These are phyloP conservation scores for Hafferia zeledoni DNA, from an alignment of 2,797 vertebrate species.

Conservation along the genomic window DNA sequence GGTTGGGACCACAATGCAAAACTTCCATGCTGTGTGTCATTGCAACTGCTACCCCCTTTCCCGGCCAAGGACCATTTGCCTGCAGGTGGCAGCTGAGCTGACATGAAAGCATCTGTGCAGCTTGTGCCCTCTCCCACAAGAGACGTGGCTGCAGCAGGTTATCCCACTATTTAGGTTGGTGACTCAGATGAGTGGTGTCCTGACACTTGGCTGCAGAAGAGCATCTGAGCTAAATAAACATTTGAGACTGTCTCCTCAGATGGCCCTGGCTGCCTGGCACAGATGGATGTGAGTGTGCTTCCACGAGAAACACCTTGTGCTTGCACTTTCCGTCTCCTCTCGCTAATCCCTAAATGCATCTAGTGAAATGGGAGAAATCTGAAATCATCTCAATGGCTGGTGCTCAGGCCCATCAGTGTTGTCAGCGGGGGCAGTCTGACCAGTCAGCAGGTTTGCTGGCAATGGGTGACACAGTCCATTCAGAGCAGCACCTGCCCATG, in stretches of 20 bases:
- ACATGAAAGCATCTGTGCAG: neutral
- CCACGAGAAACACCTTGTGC: neutral
- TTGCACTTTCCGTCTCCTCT: neutral
- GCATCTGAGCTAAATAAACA: neutral
- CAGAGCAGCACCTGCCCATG: neutral
- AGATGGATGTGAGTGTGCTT: neutral
- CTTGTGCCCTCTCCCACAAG: neutral
- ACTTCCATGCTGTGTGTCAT: neutral
- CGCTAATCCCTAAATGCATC: neutral
- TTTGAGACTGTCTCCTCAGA: neutral
- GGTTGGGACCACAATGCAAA: neutral
- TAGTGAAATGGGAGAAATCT: neutral
- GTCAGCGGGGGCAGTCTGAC: neutral
- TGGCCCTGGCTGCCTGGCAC: neutral
- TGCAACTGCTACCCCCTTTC: neutral
- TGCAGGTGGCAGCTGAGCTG: neutral
- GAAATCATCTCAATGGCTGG: neutral
- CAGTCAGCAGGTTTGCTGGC: neutral
- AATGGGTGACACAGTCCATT: fast-evolving
- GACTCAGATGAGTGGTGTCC: neutral
- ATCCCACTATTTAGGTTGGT: neutral
- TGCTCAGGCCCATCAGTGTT: neutral
- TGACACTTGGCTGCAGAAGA: neutral
- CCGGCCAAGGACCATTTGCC: neutral
- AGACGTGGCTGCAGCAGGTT: neutral